phyloP scores from a whole-genome alignment of 1,140 invertebrate genomes.

The Pararge aegeria region DNA sequence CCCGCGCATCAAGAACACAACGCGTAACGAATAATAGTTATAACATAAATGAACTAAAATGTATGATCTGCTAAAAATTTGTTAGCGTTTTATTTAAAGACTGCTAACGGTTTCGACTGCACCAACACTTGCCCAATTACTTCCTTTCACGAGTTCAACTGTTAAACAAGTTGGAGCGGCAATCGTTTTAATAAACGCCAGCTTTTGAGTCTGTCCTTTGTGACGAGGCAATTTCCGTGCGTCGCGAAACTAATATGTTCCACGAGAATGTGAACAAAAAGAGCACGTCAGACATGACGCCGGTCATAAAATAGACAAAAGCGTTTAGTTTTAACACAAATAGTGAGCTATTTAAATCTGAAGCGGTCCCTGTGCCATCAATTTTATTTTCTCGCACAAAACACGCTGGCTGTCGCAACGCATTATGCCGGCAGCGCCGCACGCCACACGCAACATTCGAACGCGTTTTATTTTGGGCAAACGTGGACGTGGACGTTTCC shows the following conservation, averaged over 20 bases:
- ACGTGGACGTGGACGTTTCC: slow-evolving; percentile 66
- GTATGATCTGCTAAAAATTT: slow-evolving; percentile 78
- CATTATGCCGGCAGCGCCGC: slow-evolving; percentile 73
- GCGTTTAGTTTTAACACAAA: slow-evolving; percentile 70
- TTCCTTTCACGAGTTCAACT: slow-evolving; percentile 63
- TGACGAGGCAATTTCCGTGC: slow-evolving; percentile 58
- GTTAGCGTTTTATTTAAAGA: slow-evolving; percentile 73
- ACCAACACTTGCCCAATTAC: slow-evolving; percentile 71
- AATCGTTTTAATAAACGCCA: slow-evolving; percentile 56
- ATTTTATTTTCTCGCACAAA: slow-evolving; percentile 80
- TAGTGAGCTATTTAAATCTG: slow-evolving; percentile 74
- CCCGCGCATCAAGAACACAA: slow-evolving; percentile 49
- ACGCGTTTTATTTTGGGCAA: slow-evolving; percentile 74
- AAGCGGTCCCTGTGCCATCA: slow-evolving; percentile 69
- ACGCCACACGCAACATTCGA: slow-evolving; percentile 75
- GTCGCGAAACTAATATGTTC: slow-evolving; percentile 64
- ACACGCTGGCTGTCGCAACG: slow-evolving; percentile 77
- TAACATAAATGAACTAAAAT: too few species aligned
- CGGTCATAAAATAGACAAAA: slow-evolving; percentile 75
- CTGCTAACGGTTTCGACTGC: slow-evolving; percentile 55
- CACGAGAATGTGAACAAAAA: slow-evolving; percentile 54
- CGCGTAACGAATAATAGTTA: too few species aligned
- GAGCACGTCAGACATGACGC: slow-evolving; percentile 50
- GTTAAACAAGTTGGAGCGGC: slow-evolving; percentile 55
- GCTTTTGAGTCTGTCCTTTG: slow-evolving; percentile 41